phyloP scores from a whole-genome alignment of 1,140 invertebrate genomes.

The Gonatopus flavifemur region DNA sequence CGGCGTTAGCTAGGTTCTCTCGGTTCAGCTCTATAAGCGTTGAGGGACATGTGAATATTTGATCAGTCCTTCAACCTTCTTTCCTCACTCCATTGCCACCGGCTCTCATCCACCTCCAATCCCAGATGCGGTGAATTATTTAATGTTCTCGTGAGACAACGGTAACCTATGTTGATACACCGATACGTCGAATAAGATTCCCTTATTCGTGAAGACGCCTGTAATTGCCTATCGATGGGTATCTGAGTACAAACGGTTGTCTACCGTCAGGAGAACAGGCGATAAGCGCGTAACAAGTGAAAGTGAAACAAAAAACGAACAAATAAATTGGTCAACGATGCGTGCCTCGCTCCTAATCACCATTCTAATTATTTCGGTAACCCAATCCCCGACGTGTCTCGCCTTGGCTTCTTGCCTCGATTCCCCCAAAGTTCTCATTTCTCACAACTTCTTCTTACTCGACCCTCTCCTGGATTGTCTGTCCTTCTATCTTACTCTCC shows the following conservation, averaged over 20 bases:
- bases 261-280: not conserved
- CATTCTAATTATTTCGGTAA: conserved; percentile 56
- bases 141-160: no score
- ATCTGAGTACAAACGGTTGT: not conserved
- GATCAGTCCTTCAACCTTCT: no score
- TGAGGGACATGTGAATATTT: no score
- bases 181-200: no score
- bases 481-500: not conserved
- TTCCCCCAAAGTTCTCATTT: conserved; percentile 22
- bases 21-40: no score
- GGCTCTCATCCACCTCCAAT: no score
- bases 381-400: conserved; percentile 40
- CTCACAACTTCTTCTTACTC: conserved; percentile 12
- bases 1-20: no score
- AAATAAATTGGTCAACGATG: conserved; percentile 52
- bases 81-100: no score
- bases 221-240: no score
- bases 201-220: no score
- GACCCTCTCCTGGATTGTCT: not conserved
- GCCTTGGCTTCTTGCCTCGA: conserved; percentile 42
- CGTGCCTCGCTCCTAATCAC: conserved; percentile 50
- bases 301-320: not conserved
- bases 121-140: no score
- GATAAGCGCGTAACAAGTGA: not conserved
- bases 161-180: no score